phyloP scores from a whole-genome alignment of 23 tunicate species.

The Botrylloides violaceus region DNA sequence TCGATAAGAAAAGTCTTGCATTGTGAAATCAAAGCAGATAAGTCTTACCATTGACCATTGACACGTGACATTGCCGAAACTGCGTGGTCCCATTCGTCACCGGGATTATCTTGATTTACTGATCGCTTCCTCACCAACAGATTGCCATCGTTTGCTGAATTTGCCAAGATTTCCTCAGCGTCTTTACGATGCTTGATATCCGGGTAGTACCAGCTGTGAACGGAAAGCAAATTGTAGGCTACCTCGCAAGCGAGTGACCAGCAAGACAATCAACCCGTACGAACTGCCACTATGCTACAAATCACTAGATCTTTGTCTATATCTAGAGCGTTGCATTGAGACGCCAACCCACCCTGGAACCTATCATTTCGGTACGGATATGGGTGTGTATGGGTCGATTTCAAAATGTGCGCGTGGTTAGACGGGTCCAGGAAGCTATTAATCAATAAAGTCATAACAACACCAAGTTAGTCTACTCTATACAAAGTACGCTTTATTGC shows the following conservation, averaged over 20 bases:
- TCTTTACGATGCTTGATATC: background rate
- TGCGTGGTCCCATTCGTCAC: slow-evolving; percentile 12
- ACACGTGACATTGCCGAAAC: background rate
- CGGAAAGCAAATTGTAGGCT: background rate
- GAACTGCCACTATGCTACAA: background rate
- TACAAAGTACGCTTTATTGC: no score
- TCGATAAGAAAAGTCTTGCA: no score
- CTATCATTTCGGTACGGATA: no score
- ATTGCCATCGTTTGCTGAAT: background rate
- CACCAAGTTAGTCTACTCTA: no score
- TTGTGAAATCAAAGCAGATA: no score
- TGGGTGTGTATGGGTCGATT: no score
- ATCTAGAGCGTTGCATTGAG: no score
- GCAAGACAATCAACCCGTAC: background rate
- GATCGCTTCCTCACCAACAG: slow-evolving; percentile 6
- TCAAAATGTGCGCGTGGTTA: no score
- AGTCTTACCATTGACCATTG: background rate
- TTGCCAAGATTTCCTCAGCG: slow-evolving; percentile 12
- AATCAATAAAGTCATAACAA: no score
- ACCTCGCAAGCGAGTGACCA: background rate
- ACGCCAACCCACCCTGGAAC: no score
- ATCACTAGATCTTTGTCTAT: no score
- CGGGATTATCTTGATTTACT: background rate
- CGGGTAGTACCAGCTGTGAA: slow-evolving; percentile 16
- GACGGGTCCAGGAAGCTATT: no score